Evolutionary conservation across 2,888 invertebrate genomes (phyloP).

Genomic region (Serrognathus titanus): DNA sequence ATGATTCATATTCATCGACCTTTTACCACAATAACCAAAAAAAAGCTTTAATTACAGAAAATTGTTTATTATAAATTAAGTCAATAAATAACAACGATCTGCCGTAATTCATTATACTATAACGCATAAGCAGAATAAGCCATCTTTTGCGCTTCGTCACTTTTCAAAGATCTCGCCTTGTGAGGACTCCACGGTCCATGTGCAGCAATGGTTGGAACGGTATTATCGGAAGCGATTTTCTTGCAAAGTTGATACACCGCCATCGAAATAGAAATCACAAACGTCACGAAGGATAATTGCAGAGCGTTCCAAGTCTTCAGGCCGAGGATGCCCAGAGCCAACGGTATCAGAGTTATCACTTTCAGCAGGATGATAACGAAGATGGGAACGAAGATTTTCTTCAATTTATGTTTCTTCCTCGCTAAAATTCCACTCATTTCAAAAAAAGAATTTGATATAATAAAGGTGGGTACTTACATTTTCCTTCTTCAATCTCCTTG

Average conservation of each 20-base stretch:
- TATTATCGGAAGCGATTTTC: conserved; percentile 71
- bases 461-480: too few relatives aligned
- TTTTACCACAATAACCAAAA: background rate
- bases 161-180: conserved; percentile 46
- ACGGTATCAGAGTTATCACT: conserved; percentile 79
- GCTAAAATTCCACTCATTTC: conserved; percentile 5
- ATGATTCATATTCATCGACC: too few relatives aligned
- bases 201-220: conserved; percentile 57
- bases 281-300: conserved; percentile 82
- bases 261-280: conserved; percentile 76
- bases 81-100: conserved; percentile 7
- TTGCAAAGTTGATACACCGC: conserved; percentile 85
- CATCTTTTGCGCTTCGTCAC: conserved; percentile 62
- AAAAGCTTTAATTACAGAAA: background rate
- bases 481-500: conserved; percentile 35
- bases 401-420: conserved; percentile 56
- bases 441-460: background rate
- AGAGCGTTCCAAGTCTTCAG: conserved; percentile 86
- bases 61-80: conserved; percentile 7
- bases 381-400: conserved; percentile 81
- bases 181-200: conserved; percentile 34
- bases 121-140: conserved; percentile 66
- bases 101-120: background rate
- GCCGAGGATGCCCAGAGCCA: conserved; percentile 80
- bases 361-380: conserved; percentile 78